phyloP scores from a whole-genome alignment of 2,797 vertebrate genomes.

The Cygnus olor region DNA sequence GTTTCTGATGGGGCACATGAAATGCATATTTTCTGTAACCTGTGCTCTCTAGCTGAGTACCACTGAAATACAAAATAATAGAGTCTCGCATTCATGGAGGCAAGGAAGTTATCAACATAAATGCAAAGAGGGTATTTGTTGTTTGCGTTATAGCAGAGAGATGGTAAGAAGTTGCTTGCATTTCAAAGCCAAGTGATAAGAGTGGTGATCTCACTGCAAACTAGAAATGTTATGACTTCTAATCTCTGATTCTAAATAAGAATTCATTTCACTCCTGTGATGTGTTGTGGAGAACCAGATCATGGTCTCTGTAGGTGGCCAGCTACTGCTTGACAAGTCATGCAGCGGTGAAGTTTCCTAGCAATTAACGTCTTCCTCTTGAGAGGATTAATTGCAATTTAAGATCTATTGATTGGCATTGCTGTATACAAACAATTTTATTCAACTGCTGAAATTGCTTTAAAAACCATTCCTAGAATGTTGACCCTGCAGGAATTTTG shows the following conservation, averaged over 20 bases:
- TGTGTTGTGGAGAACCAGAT: neutral
- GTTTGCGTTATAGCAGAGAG: neutral
- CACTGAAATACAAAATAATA: neutral
- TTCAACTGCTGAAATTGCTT: neutral
- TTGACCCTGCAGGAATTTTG: neutral
- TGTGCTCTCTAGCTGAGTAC: neutral
- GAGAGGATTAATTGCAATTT: constrained; percentile 35
- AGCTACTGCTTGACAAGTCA: constrained; percentile 21
- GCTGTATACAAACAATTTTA: neutral
- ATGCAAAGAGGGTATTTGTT: neutral
- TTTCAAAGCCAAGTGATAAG: neutral
- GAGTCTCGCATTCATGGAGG: neutral
- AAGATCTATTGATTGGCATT: constrained; percentile 16
- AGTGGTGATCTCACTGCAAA: constrained; percentile 12
- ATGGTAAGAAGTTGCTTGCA: neutral
- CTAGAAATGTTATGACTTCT: constrained; percentile 33
- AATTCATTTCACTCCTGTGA: constrained; percentile 9
- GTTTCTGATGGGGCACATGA: neutral
- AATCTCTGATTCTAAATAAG: constrained; percentile 24
- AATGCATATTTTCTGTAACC: neutral
- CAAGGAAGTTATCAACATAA: neutral
- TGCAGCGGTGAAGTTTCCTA: constrained; percentile 16
- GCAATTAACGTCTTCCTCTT: neutral
- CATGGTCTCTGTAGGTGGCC: constrained; percentile 6
- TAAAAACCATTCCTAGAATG: neutral